Conservation (phyloP, 53 echinoderm and acorn worm genomes). For the Echinometra lucunter region DNA sequence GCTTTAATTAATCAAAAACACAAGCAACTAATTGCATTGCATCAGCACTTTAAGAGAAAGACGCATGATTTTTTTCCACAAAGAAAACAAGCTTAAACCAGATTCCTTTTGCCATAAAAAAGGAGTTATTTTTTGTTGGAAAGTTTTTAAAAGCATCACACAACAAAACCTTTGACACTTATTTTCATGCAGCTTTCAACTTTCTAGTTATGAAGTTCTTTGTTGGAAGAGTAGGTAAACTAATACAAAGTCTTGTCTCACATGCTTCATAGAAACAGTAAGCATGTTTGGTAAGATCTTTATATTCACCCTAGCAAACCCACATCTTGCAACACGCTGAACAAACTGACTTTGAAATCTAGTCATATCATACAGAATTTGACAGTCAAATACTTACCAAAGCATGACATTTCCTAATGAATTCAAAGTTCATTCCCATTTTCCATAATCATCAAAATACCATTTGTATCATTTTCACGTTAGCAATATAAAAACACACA, state of each 20-base stretch:
- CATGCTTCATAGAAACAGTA: not conserved
- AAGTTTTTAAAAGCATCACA: not conserved
- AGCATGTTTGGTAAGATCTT: not conserved
- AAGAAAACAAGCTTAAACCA: not conserved
- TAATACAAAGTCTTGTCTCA: not conserved
- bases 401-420: not conserved
- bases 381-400: not conserved
- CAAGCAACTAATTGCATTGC: not conserved
- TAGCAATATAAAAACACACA: not conserved
- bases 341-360: not conserved
- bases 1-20: not conserved
- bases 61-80: too few relatives aligned
- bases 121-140: not conserved
- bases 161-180: not conserved
- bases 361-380: not conserved
- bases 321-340: not conserved
- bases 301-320: conserved; percentile 36
- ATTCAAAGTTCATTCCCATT: not conserved
- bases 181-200: conserved; percentile 6
- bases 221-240: not conserved
- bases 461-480: not conserved
- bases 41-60: not conserved
- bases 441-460: not conserved
- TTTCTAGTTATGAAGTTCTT: not conserved
- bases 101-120: not conserved